Conservation (phyloP, 2,888 invertebrate species). For the Melieria omissa region DNA sequence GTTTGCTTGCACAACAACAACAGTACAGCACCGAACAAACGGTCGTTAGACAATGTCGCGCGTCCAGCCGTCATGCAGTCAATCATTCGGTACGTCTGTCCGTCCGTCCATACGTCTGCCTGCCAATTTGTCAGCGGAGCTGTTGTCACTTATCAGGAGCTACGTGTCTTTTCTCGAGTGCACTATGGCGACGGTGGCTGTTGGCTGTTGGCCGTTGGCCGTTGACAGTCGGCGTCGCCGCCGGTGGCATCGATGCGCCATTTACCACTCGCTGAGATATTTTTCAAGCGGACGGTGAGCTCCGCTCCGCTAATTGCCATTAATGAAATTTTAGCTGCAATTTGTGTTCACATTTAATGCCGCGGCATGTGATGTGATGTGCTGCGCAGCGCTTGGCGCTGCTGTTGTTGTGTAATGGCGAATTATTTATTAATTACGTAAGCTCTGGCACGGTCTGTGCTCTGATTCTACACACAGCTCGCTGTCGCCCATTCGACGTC, state of each 20-base stretch:
- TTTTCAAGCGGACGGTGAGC: not conserved
- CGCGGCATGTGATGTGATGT: not conserved
- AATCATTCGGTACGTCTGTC: not conserved
- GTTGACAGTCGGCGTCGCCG: too few relatives aligned
- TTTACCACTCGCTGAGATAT: slow-evolving; percentile 10
- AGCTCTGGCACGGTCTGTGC: not conserved
- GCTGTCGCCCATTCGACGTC: not conserved
- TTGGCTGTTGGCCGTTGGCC: too few relatives aligned
- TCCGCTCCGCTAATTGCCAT: not conserved
- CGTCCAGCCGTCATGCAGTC: not conserved
- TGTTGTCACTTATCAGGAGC: slow-evolving; percentile 25
- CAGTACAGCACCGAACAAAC: not conserved
- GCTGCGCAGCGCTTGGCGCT: too few relatives aligned
- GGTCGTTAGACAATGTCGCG: not conserved
- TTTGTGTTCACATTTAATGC: not conserved
- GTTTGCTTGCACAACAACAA: too few relatives aligned
- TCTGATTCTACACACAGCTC: too few relatives aligned
- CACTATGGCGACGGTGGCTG: not conserved
- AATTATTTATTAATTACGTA: slow-evolving; percentile 10
- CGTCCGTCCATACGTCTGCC: not conserved
- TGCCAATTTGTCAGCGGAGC: not conserved
- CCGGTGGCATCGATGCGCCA: slow-evolving; percentile 12
- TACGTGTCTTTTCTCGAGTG: slow-evolving; percentile 33
- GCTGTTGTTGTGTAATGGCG: slow-evolving; percentile 11
- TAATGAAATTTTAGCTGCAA: slow-evolving; percentile 6